Percentiles rank a stretch among this genome's conserved stretches.
These are phyloP conservation scores for Rhagologus leucostigma DNA, from an alignment of 2,113 vertebrate genomes.

Conservation along the genomic window DNA sequence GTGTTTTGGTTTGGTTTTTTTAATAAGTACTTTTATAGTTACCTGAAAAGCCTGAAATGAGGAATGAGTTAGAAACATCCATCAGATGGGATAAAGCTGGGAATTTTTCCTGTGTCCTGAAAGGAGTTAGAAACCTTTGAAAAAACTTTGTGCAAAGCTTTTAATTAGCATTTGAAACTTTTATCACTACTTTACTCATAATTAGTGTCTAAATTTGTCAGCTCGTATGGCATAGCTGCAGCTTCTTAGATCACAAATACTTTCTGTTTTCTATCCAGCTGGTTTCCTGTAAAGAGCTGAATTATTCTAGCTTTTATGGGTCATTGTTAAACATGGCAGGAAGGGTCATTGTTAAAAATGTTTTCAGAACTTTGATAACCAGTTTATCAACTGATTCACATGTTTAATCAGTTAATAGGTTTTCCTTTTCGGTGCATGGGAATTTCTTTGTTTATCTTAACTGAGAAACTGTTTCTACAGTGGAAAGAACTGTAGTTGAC, in stretches of 20 bases:
- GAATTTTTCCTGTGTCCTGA: not conserved
- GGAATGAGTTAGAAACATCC: not conserved
- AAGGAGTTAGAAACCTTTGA: not conserved
- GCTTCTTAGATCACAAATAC: constrained; percentile 4
- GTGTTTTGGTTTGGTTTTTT: not conserved
- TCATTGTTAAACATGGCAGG: constrained; percentile 60
- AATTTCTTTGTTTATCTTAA: constrained; percentile 67
- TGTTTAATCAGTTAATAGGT: constrained; percentile 69
- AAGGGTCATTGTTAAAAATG: constrained; percentile 68
- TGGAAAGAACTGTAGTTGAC: constrained; percentile 55
- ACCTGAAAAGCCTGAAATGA: not conserved
- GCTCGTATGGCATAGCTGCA: not conserved
- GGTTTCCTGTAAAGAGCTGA: constrained; percentile 39
- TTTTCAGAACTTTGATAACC: constrained; percentile 68
- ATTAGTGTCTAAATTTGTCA: not conserved
- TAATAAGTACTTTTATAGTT: not conserved
- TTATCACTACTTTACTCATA: not conserved
- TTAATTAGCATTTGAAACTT: not conserved
- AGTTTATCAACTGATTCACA: constrained; percentile 68
- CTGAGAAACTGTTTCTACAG: constrained; percentile 53
- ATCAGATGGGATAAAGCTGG: not conserved
- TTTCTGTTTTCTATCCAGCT: constrained; percentile 27
- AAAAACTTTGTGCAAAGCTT: not conserved
- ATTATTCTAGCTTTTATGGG: constrained; percentile 65
- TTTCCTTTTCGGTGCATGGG: constrained; percentile 63